Evolutionary conservation across 2,113 vertebrate genomes (phyloP).

Genomic region (Zootoca vivipara): DNA sequence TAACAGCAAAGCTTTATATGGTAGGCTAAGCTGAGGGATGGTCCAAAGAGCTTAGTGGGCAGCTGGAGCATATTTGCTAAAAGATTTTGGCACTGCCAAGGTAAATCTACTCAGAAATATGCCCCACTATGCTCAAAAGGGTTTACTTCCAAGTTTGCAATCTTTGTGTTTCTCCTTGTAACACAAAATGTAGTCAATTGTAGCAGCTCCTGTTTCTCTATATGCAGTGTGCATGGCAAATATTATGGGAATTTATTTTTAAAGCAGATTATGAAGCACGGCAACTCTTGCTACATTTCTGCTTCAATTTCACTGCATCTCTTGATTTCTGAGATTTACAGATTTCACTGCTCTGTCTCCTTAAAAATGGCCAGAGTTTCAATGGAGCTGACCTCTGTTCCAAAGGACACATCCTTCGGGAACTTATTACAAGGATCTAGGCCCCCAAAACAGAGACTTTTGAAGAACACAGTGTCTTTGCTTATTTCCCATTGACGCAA

Average conservation of each 20-base stretch:
- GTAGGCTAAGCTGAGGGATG: not conserved
- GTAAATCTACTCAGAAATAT: no score
- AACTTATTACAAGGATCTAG: not conserved
- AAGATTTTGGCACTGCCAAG: no score
- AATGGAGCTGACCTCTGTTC: no score
- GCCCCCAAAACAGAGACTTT: not conserved
- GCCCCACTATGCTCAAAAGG: not conserved
- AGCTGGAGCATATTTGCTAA: no score
- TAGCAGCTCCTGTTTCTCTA: not conserved
- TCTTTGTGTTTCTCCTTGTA: not conserved
- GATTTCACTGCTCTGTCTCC: not conserved
- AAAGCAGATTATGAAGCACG: not conserved
- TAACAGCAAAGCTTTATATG: not conserved
- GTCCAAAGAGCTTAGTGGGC: not conserved
- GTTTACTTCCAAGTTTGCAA: not conserved
- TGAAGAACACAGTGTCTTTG: constrained; percentile 18
- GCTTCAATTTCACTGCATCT: not conserved
- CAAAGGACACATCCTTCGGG: not conserved
- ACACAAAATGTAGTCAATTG: not conserved
- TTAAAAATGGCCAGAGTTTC: not conserved
- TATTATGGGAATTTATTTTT: not conserved
- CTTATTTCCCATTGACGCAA: constrained; percentile 51
- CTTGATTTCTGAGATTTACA: not conserved
- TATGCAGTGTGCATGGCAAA: not conserved
- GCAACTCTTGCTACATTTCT: not conserved